phyloP scores from a whole-genome alignment of 2,888 invertebrate species.

The Hyposoter dolosus region DNA sequence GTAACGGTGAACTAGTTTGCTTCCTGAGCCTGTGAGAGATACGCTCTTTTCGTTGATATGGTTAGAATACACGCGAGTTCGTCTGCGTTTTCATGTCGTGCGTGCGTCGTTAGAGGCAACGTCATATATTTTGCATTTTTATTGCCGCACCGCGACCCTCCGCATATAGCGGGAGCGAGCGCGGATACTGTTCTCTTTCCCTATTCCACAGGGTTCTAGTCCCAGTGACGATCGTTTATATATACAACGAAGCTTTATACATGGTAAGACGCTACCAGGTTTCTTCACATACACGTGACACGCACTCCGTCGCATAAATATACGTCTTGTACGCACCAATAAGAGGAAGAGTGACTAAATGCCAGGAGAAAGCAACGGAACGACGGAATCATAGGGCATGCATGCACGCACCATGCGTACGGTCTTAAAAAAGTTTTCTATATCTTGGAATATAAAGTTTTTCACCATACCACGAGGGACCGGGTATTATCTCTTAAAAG shows the following conservation, averaged over 20 bases:
- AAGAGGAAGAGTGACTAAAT: conserved; percentile 26
- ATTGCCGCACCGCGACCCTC: conserved; percentile 76
- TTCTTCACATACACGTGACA: conserved; percentile 18
- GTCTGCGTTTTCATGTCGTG: conserved; percentile 67
- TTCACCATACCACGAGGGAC: not conserved
- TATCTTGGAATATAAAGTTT: not conserved
- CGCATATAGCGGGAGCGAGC: conserved; percentile 22
- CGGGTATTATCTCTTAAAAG: not conserved
- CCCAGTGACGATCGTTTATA: not conserved
- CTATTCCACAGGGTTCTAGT: conserved; percentile 26
- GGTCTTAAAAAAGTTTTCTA: conserved; percentile 46
- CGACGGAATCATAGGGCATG: conserved; percentile 43
- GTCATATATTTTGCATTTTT: conserved; percentile 82
- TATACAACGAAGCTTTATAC: conserved; percentile 7
- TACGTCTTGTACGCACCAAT: conserved; percentile 8
- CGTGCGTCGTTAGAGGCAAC: conserved; percentile 74
- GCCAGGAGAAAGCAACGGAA: conserved; percentile 28
- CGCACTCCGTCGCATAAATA: conserved; percentile 29
- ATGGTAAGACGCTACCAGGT: not conserved
- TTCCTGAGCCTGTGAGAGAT: not conserved
- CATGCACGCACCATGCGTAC: conserved; percentile 41
- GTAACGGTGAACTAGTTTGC: not conserved
- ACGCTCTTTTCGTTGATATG: not conserved
- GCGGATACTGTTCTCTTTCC: conserved; percentile 45
- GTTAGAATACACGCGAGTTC: conserved; percentile 19